Conservation (phyloP, 1,140 invertebrate species). For the Heliothis virescens region DNA sequence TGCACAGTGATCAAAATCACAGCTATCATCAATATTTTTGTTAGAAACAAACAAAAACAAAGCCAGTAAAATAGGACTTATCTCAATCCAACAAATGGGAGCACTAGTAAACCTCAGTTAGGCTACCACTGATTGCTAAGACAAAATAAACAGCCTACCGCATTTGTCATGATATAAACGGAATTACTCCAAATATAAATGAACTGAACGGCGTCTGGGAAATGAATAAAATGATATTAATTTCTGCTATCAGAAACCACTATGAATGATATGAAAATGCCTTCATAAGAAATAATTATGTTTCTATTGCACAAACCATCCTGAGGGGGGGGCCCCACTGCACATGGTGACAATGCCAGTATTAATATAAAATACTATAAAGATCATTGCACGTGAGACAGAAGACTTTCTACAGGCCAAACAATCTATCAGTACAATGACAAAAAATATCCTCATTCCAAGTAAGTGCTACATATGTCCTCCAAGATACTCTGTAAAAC, state of each 20-base stretch:
- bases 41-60: not conserved
- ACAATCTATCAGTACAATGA: too few relatives aligned
- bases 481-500: too few relatives aligned
- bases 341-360: too few relatives aligned
- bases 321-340: too few relatives aligned
- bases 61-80: not conserved
- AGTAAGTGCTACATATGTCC: too few relatives aligned
- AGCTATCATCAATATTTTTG: too few relatives aligned
- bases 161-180: not conserved
- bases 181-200: not conserved
- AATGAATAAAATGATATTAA: not conserved
- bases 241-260: not conserved
- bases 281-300: not conserved
- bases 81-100: not conserved
- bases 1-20: too few relatives aligned
- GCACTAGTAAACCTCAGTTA: not conserved
- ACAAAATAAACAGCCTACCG: not conserved
- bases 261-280: not conserved
- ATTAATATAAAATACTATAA: too few relatives aligned
- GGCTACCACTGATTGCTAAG: not conserved
- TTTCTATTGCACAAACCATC: not conserved
- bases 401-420: too few relatives aligned
- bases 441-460: too few relatives aligned
- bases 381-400: too few relatives aligned
- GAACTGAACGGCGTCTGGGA: not conserved